Conservation (phyloP, 1,140 invertebrate species). For the Eurosta solidaginis region DNA sequence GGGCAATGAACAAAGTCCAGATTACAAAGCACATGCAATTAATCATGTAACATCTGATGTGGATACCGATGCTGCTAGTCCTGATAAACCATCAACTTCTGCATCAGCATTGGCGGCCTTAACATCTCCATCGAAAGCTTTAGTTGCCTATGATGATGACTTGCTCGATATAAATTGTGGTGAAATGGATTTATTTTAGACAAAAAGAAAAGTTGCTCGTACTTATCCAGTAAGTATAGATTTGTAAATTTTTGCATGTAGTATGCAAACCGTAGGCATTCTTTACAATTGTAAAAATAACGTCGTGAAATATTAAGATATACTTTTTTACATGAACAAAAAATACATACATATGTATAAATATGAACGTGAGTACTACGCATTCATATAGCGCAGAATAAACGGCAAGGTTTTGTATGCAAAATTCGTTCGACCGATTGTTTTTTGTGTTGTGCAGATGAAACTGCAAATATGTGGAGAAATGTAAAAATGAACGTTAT, state of each 20-base stretch:
- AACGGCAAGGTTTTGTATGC: too few relatives aligned
- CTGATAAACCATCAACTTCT: slow-evolving; percentile 51
- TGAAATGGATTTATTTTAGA: slow-evolving; percentile 77
- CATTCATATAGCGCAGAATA: too few relatives aligned
- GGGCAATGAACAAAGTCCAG: slow-evolving; percentile 73
- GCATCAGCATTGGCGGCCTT: slow-evolving; percentile 42
- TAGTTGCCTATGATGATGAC: slow-evolving; percentile 67
- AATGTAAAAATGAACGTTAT: too few relatives aligned
- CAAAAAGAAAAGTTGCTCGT: neutral
- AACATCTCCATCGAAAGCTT: slow-evolving; percentile 41
- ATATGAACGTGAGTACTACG: neutral
- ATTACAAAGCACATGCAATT: slow-evolving; percentile 64
- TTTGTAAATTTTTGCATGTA: neutral
- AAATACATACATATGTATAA: neutral
- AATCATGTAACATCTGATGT: slow-evolving; percentile 60
- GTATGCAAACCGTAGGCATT: neutral
- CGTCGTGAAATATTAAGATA: neutral
- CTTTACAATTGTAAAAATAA: neutral
- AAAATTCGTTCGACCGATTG: too few relatives aligned
- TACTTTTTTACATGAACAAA: neutral
- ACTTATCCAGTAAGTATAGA: neutral
- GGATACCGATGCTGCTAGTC: slow-evolving; percentile 39
- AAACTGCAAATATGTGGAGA: too few relatives aligned
- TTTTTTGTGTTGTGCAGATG: too few relatives aligned
- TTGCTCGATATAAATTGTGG: slow-evolving; percentile 72